A percentile compares a stretch with the other conserved stretches of the same genome.
Conservation (phyloP, 2,888 invertebrate species). For the Neoscelio sp. region DNA sequence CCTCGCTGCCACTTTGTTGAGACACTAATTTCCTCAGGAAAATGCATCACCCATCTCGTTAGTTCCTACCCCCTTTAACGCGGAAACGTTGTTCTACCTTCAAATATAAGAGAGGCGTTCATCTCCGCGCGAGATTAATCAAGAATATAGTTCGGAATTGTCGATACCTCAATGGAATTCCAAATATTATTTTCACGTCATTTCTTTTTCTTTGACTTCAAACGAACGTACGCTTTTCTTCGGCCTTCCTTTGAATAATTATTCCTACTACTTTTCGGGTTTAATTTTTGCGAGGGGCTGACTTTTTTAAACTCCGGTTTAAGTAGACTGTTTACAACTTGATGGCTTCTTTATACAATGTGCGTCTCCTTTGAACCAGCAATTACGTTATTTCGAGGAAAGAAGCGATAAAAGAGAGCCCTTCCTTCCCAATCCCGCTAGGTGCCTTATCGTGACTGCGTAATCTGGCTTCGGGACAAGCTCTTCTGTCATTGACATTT, state of each 20-base stretch:
- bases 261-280: too few relatives aligned
- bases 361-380: conserved; percentile 30
- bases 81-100: conserved; percentile 32
- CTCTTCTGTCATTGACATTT: conserved; percentile 15
- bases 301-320: too few relatives aligned
- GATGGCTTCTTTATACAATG: conserved; percentile 10
- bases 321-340: conserved; percentile 14
- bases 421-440: conserved; percentile 9
- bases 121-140: conserved; percentile 45
- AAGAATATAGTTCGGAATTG: conserved; percentile 26
- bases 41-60: conserved; percentile 59
- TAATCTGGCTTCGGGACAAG: conserved; percentile 34
- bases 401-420: conserved; percentile 29
- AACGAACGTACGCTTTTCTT: conserved; percentile 5
- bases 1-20: conserved; percentile 58
- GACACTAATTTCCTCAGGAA: conserved; percentile 61
- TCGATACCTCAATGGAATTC: neutral
- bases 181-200: neutral
- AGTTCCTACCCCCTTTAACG: conserved; percentile 41
- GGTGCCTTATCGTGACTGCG: conserved; percentile 51
- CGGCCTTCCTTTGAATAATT: too few relatives aligned
- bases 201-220: neutral
- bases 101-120: conserved; percentile 32
- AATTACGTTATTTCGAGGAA: conserved; percentile 44
- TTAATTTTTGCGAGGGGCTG: too few relatives aligned